Evolutionary conservation across 2,888 invertebrate species (phyloP).

Genomic region (Eristalinus sepulchralis): DNA sequence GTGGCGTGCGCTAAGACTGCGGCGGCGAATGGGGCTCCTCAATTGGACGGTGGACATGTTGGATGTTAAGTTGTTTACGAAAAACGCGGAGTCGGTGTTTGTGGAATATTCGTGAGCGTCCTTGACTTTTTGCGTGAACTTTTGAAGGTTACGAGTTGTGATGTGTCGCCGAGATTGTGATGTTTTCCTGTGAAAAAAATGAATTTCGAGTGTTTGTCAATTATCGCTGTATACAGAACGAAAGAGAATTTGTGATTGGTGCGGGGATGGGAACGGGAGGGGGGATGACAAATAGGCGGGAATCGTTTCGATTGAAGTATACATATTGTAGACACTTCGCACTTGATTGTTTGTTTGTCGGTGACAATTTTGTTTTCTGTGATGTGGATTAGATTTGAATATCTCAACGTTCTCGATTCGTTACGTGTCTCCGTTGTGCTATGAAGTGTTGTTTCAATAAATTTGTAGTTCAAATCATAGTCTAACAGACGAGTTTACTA

Average conservation of each 20-base stretch:
- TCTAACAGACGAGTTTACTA: no score
- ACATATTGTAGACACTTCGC: no score
- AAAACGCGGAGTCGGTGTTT: not conserved
- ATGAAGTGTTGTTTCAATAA: not conserved
- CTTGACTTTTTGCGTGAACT: not conserved
- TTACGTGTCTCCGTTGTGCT: no score
- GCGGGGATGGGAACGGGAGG: no score
- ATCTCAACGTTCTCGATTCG: no score
- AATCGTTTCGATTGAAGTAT: no score
- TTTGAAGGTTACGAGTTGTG: not conserved
- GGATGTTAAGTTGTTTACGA: not conserved
- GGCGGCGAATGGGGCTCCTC: not conserved
- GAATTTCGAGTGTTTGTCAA: not conserved
- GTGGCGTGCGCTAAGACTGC: not conserved
- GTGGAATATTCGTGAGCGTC: not conserved
- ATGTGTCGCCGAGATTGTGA: not conserved
- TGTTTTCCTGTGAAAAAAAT: not conserved
- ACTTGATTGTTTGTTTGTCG: no score
- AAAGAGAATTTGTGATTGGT: not conserved
- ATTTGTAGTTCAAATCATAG: no score
- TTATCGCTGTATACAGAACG: not conserved
- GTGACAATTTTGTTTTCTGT: no score
- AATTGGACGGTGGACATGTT: not conserved
- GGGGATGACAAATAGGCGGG: no score
- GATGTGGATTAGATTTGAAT: no score